Conservation (phyloP, 53 echinoderm and acorn worm species). For the Stichopus horrens region DNA sequence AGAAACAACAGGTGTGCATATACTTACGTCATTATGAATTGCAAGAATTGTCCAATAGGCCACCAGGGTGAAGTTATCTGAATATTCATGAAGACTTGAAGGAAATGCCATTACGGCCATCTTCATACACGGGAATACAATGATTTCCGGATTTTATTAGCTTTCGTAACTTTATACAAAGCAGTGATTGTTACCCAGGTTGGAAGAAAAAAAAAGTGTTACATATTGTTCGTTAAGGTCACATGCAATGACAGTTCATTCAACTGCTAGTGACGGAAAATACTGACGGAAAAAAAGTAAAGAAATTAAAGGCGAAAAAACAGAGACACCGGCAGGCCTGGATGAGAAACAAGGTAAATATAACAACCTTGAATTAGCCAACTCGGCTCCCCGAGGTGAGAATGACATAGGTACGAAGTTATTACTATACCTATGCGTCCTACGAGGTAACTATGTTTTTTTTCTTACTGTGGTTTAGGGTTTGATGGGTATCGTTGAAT, state of each 20-base stretch:
- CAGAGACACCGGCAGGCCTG: too few species aligned
- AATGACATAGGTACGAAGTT: neutral
- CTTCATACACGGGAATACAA: too few species aligned
- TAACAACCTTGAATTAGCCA: slow-evolving; percentile 7
- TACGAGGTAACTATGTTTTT: neutral
- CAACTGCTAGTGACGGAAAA: neutral
- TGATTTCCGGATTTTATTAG: too few species aligned
- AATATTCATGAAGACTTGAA: too few species aligned
- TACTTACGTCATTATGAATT: too few species aligned
- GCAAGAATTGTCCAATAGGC: too few species aligned
- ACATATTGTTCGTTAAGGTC: neutral
- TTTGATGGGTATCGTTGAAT: neutral
- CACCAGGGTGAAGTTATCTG: too few species aligned
- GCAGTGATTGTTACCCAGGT: too few species aligned
- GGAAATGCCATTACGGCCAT: too few species aligned
- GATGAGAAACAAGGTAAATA: neutral
- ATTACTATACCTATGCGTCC: neutral
- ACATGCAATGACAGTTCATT: neutral
- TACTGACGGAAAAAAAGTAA: neutral
- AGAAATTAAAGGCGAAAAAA: neutral
- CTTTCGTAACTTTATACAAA: too few species aligned
- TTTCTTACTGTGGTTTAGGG: neutral
- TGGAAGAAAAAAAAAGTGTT: neutral
- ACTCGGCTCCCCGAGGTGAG: neutral
- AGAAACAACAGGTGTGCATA: too few species aligned